Base-by-base conservation (phyloP, 2,113 vertebrate genomes). In the Syngnathoides biaculeatus region DNA sequence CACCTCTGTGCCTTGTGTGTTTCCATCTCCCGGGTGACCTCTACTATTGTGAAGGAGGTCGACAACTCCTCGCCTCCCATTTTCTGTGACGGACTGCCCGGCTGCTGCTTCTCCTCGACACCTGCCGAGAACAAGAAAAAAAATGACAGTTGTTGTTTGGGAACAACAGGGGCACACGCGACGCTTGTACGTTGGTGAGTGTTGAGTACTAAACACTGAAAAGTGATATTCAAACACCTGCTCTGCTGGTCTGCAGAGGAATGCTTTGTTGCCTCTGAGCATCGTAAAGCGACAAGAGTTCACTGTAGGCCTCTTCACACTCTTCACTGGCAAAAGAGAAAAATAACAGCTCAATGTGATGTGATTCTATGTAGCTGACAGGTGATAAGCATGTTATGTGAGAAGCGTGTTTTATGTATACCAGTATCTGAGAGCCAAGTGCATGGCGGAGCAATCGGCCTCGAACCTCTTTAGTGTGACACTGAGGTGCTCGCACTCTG, bases 341-440 rank as follows among this genome's bases (percentile, higher is more conserved):
- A 39, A 71, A 81, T 66, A 64, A 64, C 71, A 19, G 74, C 56
- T 73, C 68, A 73, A 55, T 5, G 26, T 3, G 39, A 68, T 26
- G 5, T 26, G 13, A 61, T 57, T 38, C 30, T 39, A 68, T 48
- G n/a, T 14, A 58, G 58, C 53, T 59, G 57, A 81, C 63, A 50
- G n/a, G 19, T 9, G 17, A 45, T 9, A 40, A 38, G 20, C 52
- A 55, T 38, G 13, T 22, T 53, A 39, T 38, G 10, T 20, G 38
- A 67, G 43, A 58, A 30, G 56, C 26, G 30, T 79, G 59, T 65
- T 53, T 71, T 38, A 40, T 57, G 64, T 79, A 61, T 77, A 97
- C 95, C 94, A 93, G 88, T 93, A 93, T 70, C 87, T 90, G 67
- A 94, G 88, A 50, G 95, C 93, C 84, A 93, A 88, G 71, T 72